Evolutionary conservation across 2,113 vertebrate species (phyloP), one percentile per base, ranked within the genome.

Genomic region (Poecilia latipinna): DNA sequence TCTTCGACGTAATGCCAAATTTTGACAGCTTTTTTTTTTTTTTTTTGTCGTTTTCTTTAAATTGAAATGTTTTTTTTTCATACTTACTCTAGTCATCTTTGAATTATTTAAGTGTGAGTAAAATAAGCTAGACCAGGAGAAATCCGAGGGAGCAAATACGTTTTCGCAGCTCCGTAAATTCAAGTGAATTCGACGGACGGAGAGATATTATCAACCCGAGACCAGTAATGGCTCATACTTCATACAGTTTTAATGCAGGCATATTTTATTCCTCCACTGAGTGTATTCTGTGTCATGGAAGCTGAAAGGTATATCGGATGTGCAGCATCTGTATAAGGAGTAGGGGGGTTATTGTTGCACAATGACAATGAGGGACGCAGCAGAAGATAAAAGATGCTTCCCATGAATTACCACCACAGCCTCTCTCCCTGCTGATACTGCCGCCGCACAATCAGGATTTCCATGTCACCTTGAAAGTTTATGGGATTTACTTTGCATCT

Each of bases 381-480:
- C 65, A 8, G 65, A 57, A 85, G 74, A 86, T 86, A 54, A 92
- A 86, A 78, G 74, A 75, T 64, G 70, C 63, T 68, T 78, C 57
- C 82, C 84, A 57, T 79, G 65, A 87, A 70, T 39, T 71, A 26
- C 51, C 33, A 1, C 35, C 57, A 62, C 48, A 31, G 19, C n/a
- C 66, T 68, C n/a, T 64, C 67, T 68, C n/a, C 28, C 60, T 19
- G 32, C 72, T 74, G 83, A 66, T 54, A 17, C 63, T 44, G 33
- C 63, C 65, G 12, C 80, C 51, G 15, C 64, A 70, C 65, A 79
- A 83, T 88, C 79, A 39, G 67, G 70, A 74, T 83, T 32, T 54
- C 37, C 48, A 26, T 74, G 74, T 88, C 86, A 90, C 84, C 87
- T 90, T 90, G 88, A 82, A 86, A 84, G 70, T 70, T 75, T 71